Evolutionary conservation across 2,113 vertebrate genomes (phyloP).

Genomic region (Podiceps cristatus): DNA sequence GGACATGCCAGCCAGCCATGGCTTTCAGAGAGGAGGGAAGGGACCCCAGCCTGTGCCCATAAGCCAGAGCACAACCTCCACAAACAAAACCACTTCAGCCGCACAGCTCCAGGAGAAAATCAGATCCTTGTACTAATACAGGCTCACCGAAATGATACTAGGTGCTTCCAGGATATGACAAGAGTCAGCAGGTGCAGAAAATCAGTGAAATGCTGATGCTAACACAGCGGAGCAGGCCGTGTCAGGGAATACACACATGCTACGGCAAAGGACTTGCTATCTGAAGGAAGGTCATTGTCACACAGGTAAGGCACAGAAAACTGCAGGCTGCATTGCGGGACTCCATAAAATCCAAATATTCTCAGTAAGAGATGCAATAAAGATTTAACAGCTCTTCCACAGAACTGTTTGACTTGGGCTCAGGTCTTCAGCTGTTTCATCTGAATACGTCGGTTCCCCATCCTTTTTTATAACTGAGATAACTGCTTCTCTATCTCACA

Average conservation of each 20-base stretch:
- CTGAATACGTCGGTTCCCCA: accelerated
- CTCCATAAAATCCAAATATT: not conserved
- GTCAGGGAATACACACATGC: not conserved
- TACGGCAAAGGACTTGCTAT: not conserved
- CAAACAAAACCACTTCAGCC: not conserved
- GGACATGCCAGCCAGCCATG: not conserved
- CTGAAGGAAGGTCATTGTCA: not conserved
- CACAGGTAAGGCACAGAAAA: not conserved
- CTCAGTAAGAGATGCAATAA: not conserved
- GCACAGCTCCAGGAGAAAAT: not conserved
- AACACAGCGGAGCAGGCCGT: not conserved
- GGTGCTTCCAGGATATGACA: not conserved
- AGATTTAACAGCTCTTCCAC: not conserved
- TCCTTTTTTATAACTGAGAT: not conserved
- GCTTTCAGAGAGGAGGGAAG: not conserved
- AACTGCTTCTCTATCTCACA: not conserved
- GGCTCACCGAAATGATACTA: not conserved
- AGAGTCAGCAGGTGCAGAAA: not conserved
- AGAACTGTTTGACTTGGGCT: not conserved
- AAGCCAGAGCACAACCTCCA: not conserved
- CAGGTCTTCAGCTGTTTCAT: not conserved
- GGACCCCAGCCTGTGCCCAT: not conserved
- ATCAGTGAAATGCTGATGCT: not conserved
- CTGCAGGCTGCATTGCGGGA: not conserved
- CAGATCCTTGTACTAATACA: not conserved